Base-by-base conservation (phyloP, 2,888 invertebrate genomes). In the Melitaea athalia region DNA sequence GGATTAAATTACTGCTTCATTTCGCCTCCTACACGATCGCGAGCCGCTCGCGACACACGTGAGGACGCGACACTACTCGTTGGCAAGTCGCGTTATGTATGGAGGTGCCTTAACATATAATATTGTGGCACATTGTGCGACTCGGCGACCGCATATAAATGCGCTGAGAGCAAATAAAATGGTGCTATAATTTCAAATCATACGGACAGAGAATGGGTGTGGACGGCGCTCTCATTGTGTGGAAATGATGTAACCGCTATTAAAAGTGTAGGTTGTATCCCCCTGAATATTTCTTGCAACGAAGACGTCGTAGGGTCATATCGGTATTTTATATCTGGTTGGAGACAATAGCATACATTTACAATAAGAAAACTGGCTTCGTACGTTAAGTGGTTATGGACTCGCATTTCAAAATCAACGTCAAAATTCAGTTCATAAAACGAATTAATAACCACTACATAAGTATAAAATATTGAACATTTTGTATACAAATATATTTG, bases 151-250 rank as follows among this genome's bases (percentile, higher is more conserved):
- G 92, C 89, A 91, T 92, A 92, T 91, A 92, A 91, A 92, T 91
- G 92, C 87, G 87, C 82, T 79, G 83, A 89, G 91, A 92, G 91
- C 92, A 92, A 92, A 92, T 92, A 92, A 92, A 92, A 92, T 87
- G 90, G 91, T 91, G 92, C 92, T 91, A 92, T 92, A 92, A 92
- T 92, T 92, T 92, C 92, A 92, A 92, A 92, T 92, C 92, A 92
- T 92, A 91, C 89, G 91, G 92, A 92, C 92, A 92, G 91, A 92
- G 92, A 92, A 92, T 92, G 92, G 92, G 92, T 92, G 92, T 92
- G 92, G 92, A 92, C 90, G 89, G 88, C 89, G 89, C 85, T 90
- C 91, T 92, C 92, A 92, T 92, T 92, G 92, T 92, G 92, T 92
- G 92, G 92, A 92, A 92, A 92, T 92, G 91, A 92, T 92, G 92